Conservation (phyloP, 2,888 invertebrate genomes). For the Buathra laborator region DNA sequence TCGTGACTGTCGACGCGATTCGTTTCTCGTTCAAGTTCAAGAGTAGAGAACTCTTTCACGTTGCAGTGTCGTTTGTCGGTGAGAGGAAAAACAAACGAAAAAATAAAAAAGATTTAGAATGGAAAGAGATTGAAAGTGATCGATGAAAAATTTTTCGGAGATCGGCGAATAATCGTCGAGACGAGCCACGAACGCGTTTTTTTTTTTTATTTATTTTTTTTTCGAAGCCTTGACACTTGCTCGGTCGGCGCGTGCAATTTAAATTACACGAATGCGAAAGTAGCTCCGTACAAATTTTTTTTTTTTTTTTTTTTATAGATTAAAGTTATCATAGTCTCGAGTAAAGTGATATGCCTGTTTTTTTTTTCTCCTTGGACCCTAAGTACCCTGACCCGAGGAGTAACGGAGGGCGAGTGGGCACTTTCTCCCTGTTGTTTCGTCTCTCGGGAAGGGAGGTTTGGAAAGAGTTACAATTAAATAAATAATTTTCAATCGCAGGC, state of each 20-base stretch:
- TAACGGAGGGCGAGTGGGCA: constrained; percentile 72
- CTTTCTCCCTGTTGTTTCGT: constrained; percentile 72
- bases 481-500: constrained; percentile 48
- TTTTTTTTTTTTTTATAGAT: constrained; percentile 33
- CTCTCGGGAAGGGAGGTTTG: not conserved
- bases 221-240: constrained; percentile 59
- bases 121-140: not conserved
- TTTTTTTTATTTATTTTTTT: too few species aligned
- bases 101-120: not conserved
- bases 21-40: not conserved
- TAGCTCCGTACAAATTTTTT: constrained; percentile 61
- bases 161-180: not conserved
- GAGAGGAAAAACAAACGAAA: not conserved
- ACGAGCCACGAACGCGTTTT: constrained; percentile 52
- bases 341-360: constrained; percentile 69
- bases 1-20: constrained; percentile 38
- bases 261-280: constrained; percentile 66
- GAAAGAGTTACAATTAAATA: constrained; percentile 14
- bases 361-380: constrained; percentile 63
- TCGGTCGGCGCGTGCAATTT: constrained; percentile 68
- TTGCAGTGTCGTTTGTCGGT: constrained; percentile 1
- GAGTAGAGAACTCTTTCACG: not conserved
- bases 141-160: constrained; percentile 10
- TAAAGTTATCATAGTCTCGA: constrained; percentile 67
- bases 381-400: constrained; percentile 72